A percentile compares a stretch with the other conserved stretches of the same genome.
These are phyloP conservation scores for Drosophila rubida DNA, from an alignment of 2,888 invertebrate species.

Conservation along the genomic window DNA sequence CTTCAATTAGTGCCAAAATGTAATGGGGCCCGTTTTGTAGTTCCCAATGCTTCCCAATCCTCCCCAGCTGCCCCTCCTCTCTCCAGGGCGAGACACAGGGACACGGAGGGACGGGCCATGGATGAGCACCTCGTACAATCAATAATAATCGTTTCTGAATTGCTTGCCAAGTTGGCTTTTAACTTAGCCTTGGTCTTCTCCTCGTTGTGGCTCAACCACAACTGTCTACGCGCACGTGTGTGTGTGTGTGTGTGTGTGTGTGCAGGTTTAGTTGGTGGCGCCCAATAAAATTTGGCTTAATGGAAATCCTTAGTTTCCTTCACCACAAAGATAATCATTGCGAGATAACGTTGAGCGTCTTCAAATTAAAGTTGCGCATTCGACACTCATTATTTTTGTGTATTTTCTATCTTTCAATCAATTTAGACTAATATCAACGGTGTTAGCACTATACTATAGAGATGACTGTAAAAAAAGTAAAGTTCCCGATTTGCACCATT, in stretches of 20 bases:
- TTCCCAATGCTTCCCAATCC: constrained; percentile 25
- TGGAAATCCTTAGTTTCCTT: constrained; percentile 32
- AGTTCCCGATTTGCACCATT: no score
- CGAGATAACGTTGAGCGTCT: not conserved
- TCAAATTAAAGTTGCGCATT: not conserved
- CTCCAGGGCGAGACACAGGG: no score
- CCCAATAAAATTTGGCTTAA: constrained; percentile 42
- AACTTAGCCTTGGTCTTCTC: constrained; percentile 37
- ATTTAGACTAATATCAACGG: not conserved
- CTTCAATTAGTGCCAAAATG: constrained; percentile 79
- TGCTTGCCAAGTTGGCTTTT: constrained; percentile 68
- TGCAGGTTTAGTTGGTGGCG: constrained; percentile 38
- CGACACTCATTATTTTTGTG: not conserved
- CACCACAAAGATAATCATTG: not conserved
- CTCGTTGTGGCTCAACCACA: constrained; percentile 25
- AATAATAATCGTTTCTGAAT: constrained; percentile 72
- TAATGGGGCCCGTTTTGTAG: constrained; percentile 73
- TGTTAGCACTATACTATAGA: no score
- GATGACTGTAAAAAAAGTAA: no score
- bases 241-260: not conserved
- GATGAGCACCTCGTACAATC: constrained; percentile 57
- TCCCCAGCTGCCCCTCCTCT: not conserved
- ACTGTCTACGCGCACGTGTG: constrained; percentile 9
- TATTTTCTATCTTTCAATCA: not conserved
- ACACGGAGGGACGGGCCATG: no score